phyloP scores from a whole-genome alignment of 2,888 invertebrate species.

The Phortica magna region DNA sequence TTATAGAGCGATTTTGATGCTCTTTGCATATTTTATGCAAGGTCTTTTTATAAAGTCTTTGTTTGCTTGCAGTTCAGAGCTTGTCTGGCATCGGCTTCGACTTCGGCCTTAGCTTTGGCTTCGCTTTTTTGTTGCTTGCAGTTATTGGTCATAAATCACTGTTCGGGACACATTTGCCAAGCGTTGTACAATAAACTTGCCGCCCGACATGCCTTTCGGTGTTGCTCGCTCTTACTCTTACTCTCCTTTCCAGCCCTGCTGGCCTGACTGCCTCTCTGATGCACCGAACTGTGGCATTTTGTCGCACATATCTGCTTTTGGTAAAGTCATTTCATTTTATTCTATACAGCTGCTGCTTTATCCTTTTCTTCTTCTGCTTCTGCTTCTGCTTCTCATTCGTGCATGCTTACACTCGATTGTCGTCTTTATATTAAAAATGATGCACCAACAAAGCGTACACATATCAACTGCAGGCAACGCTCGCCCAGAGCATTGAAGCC shows the following conservation, averaged over 20 bases:
- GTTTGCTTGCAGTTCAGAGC: too few relatives aligned
- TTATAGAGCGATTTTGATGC: neutral
- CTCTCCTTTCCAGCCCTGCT: neutral
- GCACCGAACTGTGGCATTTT: slow-evolving; percentile 28
- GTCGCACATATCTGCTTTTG: neutral
- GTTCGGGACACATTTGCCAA: slow-evolving; percentile 26
- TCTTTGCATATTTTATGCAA: neutral
- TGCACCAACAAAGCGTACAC: neutral
- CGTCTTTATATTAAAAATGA: neutral
- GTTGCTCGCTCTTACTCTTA: neutral
- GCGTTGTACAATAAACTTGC: neutral
- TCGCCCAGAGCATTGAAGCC: neutral
- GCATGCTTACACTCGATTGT: neutral
- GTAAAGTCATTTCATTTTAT: slow-evolving; percentile 1
- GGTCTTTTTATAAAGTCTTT: neutral
- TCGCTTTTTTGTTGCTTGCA: neutral
- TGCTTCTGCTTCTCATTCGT: neutral
- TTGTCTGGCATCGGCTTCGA: too few relatives aligned
- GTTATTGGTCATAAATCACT: slow-evolving; percentile 26
- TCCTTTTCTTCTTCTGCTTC: neutral
- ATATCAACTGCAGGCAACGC: neutral
- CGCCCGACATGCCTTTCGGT: neutral
- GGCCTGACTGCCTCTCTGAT: neutral
- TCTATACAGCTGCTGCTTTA: slow-evolving; percentile 1
- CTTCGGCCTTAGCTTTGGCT: neutral